These are phyloP conservation scores for Gambelia wislizenii DNA, from an alignment of 2,797 vertebrate genomes.

Conservation along the genomic window DNA sequence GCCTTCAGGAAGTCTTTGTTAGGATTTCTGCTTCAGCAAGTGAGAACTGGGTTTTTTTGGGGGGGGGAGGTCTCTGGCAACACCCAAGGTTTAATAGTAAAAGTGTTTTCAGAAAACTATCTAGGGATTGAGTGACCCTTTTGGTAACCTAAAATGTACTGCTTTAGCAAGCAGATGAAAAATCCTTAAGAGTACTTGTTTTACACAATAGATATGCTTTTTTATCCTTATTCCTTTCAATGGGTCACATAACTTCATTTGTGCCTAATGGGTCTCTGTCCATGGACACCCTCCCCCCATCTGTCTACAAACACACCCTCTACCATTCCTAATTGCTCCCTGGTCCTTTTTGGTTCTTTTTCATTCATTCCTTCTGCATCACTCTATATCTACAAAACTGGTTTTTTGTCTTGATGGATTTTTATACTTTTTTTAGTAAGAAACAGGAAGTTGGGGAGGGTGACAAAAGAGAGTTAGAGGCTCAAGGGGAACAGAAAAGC, in stretches of 20 bases:
- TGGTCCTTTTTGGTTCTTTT: neutral
- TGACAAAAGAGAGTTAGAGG: neutral
- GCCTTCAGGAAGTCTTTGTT: neutral
- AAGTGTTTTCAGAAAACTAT: too few species aligned
- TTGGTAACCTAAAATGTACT: neutral
- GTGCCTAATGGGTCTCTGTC: neutral
- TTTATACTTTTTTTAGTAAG: neutral
- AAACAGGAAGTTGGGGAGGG: constrained; percentile 21
- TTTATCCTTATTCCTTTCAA: neutral
- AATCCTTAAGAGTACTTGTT: neutral
- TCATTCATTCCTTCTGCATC: neutral
- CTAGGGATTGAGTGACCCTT: too few species aligned
- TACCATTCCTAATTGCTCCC: neutral
- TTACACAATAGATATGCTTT: neutral
- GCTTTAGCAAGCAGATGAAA: neutral
- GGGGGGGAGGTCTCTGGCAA: neutral
- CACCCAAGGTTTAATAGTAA: neutral
- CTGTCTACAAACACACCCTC: neutral
- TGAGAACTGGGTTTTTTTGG: neutral
- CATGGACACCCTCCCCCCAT: neutral
- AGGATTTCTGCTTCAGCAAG: neutral
- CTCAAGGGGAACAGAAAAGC: neutral
- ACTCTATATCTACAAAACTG: constrained; percentile 18
- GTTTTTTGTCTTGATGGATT: constrained; percentile 4
- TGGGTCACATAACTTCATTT: neutral